Evolutionary conservation across 1,140 invertebrate species (phyloP).

Genomic region (Lepidurus packardi): DNA sequence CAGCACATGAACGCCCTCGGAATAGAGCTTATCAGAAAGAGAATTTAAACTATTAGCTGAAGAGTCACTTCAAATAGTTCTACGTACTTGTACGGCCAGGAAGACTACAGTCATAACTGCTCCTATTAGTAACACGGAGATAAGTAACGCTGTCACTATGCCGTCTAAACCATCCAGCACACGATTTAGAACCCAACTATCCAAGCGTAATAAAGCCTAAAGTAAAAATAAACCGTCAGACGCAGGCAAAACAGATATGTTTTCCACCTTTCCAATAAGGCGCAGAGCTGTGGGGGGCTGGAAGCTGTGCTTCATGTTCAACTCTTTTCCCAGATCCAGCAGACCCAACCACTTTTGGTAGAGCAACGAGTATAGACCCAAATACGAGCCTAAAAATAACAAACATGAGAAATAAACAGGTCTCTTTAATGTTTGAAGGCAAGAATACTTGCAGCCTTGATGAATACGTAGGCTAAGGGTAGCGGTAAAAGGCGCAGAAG

Average conservation of each 20-base stretch:
- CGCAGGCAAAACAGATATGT: not conserved
- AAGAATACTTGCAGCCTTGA: slow-evolving; percentile 54
- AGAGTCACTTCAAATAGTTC: not conserved
- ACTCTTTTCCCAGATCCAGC: slow-evolving; percentile 36
- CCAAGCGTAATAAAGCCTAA: slow-evolving; percentile 37
- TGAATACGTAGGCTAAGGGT: slow-evolving; percentile 57
- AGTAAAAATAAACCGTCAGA: not conserved
- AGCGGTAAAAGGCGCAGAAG: slow-evolving; percentile 60
- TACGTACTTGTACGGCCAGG: slow-evolving; percentile 55
- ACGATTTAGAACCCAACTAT: slow-evolving; percentile 23
- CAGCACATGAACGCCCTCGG: slow-evolving; percentile 87
- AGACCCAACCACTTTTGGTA: slow-evolving; percentile 36
- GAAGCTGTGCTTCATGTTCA: slow-evolving; percentile 45
- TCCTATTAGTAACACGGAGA: slow-evolving; percentile 51
- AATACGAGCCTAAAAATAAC: slow-evolving; percentile 39
- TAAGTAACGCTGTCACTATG: slow-evolving; percentile 55
- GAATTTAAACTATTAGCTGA: slow-evolving; percentile 32
- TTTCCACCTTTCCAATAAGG: slow-evolving; percentile 41
- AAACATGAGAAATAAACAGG: too few relatives aligned
- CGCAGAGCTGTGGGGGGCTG: slow-evolving; percentile 50
- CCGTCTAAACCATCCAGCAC: slow-evolving; percentile 54
- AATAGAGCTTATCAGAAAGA: slow-evolving; percentile 67
- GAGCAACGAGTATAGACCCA: slow-evolving; percentile 41
- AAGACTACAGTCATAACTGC: slow-evolving; percentile 51
- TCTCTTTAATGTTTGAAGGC: not conserved